Base-by-base conservation (phyloP, 1,140 invertebrate genomes). In the Drosophila willistoni region DNA sequence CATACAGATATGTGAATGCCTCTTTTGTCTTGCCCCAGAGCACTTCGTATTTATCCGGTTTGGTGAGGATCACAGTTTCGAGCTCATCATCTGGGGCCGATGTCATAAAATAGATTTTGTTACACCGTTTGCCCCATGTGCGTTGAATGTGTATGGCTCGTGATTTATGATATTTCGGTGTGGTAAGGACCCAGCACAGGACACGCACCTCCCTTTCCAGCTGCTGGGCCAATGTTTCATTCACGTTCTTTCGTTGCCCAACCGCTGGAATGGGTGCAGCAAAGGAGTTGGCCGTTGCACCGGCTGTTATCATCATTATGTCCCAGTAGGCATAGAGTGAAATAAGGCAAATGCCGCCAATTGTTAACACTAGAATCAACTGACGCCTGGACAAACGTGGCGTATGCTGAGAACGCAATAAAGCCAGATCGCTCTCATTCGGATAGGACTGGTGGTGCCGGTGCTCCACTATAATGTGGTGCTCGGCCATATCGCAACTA, bases 21-120 rank as follows among this genome's bases (percentile, higher is more conserved):
- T 96, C 95, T 93, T 98, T 98, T 1, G 98, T 99, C 93, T 99
- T 99, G n/a, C 95, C 97, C 97, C 98, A 99, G 1, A 99, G 93
- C 87, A 96, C 95, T 68, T 98, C 94, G 60, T 98, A 93, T 1
- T 97, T 97, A 91, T 99, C 98, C 13, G 94, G 92, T 0, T 98
- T 96, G 62, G 41, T 73, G 29, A 95, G 82, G 17, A 93, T 93
- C 22, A 96, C 90, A 10, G 94, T 93, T 61, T 94, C 94, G 70
- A 96, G 91, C 67, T 93, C 93, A 19, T 92, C 69, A 85, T 96
- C 95, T 94, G 67, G 68, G 61, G 92, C 92, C 0, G 96, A 96
- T 81, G 96, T 98, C 96, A 98, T 98, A 75, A 98, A 98, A 1
- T 98, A 90, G 2, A 98, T 91, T 72, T 95, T 95, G 87, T 98